A percentile compares a stretch with the other conserved stretches of the same genome.
Conservation (phyloP, 2,797 vertebrate genomes). For the Aphelocoma californica region DNA sequence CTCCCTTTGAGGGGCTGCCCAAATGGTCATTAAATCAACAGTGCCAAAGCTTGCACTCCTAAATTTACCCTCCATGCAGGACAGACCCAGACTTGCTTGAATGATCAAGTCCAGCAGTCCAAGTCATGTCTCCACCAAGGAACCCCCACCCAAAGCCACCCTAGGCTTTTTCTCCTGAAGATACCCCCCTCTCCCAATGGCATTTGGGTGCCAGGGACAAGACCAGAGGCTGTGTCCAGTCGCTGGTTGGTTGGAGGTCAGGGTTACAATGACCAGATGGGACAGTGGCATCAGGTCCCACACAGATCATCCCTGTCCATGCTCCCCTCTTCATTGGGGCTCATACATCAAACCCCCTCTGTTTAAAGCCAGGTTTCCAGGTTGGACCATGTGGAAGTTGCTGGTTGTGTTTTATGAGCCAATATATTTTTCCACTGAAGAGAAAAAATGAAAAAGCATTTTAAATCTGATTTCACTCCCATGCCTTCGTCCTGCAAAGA, state of each 20-base stretch:
- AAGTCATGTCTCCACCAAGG: background rate
- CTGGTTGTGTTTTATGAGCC: background rate
- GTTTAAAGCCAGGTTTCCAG: background rate
- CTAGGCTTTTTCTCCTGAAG: background rate
- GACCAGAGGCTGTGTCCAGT: background rate
- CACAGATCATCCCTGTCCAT: fast-evolving
- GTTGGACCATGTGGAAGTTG: fast-evolving
- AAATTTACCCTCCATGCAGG: background rate
- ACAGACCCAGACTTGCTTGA: background rate
- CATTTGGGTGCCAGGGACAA: background rate
- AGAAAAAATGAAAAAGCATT: fast-evolving
- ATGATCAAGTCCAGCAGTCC: background rate
- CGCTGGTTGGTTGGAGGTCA: background rate
- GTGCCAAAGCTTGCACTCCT: background rate
- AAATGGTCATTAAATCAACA: background rate
- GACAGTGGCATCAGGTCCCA: background rate
- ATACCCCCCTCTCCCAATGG: background rate
- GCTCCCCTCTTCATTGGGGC: background rate
- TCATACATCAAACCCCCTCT: background rate
- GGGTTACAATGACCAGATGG: background rate
- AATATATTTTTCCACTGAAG: background rate
- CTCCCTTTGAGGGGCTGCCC: background rate
- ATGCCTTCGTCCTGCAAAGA: background rate
- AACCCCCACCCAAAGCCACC: background rate
- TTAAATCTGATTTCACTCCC: background rate